Evolutionary conservation across 2,888 invertebrate species (phyloP), one percentile per base, ranked within the genome.

Genomic region (Acanthosepion esculentum): DNA sequence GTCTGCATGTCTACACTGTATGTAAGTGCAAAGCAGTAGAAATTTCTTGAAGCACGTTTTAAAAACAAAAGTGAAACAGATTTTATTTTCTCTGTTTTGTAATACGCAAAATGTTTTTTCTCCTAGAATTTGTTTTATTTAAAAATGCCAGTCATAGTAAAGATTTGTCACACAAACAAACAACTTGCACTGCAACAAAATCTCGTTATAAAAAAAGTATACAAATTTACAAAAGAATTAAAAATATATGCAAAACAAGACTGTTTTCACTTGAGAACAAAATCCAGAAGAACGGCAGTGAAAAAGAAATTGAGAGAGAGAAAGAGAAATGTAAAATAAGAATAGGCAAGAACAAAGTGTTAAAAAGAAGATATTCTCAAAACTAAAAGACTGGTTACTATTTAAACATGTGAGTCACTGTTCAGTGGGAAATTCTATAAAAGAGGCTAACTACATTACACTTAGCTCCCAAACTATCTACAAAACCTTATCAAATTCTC

Each of bases 401-500:
- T 55, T 78, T 78, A 78, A 78, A 78, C n/a, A 78, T n/a, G 18
- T 78, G n/a, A 15, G 78, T 33, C 78, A n/a, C 15, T 78, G n/a
- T n/a, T 78, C 15, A 78, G 78, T 18, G 18, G 8, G 15, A n/a
- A 78, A 78, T 78, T 78, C n/a, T n/a, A 78, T 78, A 78, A 78
- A 78, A 33, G n/a, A 78, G 78, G 78, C n/a, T 78, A 78, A 78
- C 78, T n/a, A n/a, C 78, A 78, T 78, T 78, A 78, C 12, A 78
- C 78, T n/a, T 78, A 78, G 12, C 78, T 78, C 78, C n/a, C 78
- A 78, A 78, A 78, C 78, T 78, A 78, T 78, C 78, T 78, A n/a
- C n/a, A 78, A 78, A 78, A 78, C 78, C 78, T 78, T 78, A 78
- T 78, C n/a, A 78, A 78, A 78, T 78, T 78, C 78, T 78, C n/a